These are phyloP conservation scores for Tympanoctomys barrerae DNA, from an alignment of 2,797 vertebrate genomes.

Conservation along the genomic window DNA sequence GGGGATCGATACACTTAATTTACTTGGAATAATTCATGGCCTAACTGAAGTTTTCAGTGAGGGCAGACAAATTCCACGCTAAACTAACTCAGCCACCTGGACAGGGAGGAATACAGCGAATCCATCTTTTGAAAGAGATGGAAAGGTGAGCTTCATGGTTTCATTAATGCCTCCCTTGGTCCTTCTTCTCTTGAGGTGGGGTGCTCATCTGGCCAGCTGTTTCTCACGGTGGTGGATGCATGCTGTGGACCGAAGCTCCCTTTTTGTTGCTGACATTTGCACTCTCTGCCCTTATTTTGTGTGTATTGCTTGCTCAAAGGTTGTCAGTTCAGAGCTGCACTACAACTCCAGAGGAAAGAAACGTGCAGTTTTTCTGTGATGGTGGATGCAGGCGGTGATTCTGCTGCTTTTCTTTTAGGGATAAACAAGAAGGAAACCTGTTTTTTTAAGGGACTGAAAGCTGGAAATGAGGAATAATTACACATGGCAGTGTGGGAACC, in stretches of 20 bases:
- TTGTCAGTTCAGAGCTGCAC: neutral
- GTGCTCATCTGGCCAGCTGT: neutral
- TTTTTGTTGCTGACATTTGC: neutral
- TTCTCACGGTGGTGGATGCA: constrained; percentile 10
- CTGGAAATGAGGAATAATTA: neutral
- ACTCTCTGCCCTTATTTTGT: neutral
- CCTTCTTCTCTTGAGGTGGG: constrained; percentile 60
- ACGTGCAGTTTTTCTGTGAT: neutral
- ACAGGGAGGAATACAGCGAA: constrained; percentile 28
- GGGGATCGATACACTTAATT: constrained; percentile 81
- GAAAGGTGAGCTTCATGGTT: constrained; percentile 71
- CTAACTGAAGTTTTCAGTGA: constrained; percentile 76
- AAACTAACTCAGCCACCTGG: constrained; percentile 72
- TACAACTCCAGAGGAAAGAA: neutral
- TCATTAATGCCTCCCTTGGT: constrained; percentile 49
- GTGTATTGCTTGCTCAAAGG: constrained; percentile 3
- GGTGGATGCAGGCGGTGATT: neutral
- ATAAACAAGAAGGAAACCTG: neutral
- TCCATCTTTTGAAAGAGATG: constrained; percentile 70
- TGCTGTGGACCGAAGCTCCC: neutral
- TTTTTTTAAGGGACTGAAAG: neutral
- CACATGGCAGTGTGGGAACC: neutral
- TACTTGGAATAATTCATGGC: constrained; percentile 84
- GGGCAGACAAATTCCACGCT: constrained; percentile 67
- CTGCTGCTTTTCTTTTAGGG: constrained; percentile 4